Evolutionary conservation across 2,888 invertebrate genomes (phyloP).

Genomic region (Euzophera pinguis): DNA sequence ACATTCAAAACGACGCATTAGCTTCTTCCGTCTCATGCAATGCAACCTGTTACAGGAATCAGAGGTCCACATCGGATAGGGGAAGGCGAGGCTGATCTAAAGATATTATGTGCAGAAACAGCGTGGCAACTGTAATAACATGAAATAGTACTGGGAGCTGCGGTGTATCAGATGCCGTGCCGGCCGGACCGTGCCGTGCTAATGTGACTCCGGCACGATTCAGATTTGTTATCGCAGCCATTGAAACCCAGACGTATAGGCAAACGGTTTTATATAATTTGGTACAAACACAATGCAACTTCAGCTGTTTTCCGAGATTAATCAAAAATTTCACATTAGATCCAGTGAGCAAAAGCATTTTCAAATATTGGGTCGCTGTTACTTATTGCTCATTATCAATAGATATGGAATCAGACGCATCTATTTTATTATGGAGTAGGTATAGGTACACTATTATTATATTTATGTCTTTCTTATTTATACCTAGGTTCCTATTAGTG

Average conservation of each 20-base stretch:
- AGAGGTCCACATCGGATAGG: constrained; percentile 1
- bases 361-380: no score
- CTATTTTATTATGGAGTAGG: no score
- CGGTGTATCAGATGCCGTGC: constrained; percentile 63
- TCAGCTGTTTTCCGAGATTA: not conserved
- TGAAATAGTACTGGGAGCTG: constrained; percentile 57
- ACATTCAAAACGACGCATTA: not conserved
- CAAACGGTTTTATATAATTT: constrained; percentile 28
- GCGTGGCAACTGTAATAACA: constrained; percentile 54
- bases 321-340: no score
- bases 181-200: constrained; percentile 62
- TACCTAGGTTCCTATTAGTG: no score
- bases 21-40: constrained; percentile 4
- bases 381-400: no score
- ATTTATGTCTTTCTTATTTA: no score
- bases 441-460: no score
- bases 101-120: constrained; percentile 26
- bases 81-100: constrained; percentile 3
- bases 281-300: not conserved
- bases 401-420: no score
- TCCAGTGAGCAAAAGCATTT: no score
- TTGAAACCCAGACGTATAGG: constrained; percentile 34
- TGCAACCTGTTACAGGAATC: not conserved
- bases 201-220: constrained; percentile 71
- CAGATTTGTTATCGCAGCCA: constrained; percentile 61